phyloP scores from a whole-genome alignment of 2,113 vertebrate genomes.

The Raja brachyura region DNA sequence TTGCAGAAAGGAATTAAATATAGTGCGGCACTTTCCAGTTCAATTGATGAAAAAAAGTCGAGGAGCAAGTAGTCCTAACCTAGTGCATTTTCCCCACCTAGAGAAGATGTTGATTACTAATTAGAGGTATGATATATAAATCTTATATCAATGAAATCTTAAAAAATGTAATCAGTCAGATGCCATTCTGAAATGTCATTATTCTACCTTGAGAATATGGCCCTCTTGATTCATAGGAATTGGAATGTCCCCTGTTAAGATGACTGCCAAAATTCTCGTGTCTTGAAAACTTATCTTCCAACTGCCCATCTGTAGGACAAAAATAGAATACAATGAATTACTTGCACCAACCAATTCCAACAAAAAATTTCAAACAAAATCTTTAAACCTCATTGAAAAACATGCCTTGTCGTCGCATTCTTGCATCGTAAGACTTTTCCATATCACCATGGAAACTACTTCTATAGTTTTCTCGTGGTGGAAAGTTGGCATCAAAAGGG shows the following conservation, averaged over 20 bases:
- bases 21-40: background rate
- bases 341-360: too few species aligned
- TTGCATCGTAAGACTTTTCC: background rate
- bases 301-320: conserved; percentile 20
- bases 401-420: background rate
- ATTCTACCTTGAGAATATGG: conserved; percentile 4
- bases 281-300: background rate
- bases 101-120: background rate
- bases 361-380: background rate
- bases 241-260: conserved; percentile 7
- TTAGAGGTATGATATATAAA: background rate
- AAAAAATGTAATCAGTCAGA: background rate
- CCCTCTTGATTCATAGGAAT: conserved; percentile 20
- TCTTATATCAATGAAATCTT: background rate
- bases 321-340: background rate
- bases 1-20: too few species aligned
- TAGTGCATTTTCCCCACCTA: too few species aligned
- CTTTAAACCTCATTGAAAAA: background rate
- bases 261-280: background rate
- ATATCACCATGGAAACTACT: background rate
- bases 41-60: background rate
- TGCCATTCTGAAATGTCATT: background rate
- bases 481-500: background rate
- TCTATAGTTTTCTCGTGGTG: background rate
- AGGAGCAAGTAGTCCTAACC: background rate